A percentile compares a stretch with the other conserved stretches of the same genome.
These are phyloP conservation scores for Drosophila pseudotalamancana DNA, from an alignment of 2,888 invertebrate genomes.

Conservation along the genomic window DNA sequence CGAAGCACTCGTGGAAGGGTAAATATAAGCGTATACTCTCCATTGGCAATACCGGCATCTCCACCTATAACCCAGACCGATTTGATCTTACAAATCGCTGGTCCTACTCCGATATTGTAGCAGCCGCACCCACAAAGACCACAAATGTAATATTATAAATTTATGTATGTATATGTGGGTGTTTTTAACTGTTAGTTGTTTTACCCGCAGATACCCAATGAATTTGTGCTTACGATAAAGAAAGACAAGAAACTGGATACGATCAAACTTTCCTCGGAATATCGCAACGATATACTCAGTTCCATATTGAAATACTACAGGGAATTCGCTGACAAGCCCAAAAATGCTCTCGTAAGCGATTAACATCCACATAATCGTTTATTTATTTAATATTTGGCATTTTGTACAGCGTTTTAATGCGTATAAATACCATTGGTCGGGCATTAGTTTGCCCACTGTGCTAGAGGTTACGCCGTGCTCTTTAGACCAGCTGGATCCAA, in stretches of 20 bases:
- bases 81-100: slow-evolving; percentile 97
- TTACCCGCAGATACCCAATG: slow-evolving; percentile 85
- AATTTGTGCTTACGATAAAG: slow-evolving; percentile 93
- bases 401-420: slow-evolving; percentile 94
- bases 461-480: slow-evolving; percentile 97
- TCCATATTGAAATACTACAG: slow-evolving; percentile 93
- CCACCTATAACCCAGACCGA: slow-evolving; percentile 97
- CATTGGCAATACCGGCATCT: slow-evolving; percentile 96
- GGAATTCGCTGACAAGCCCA: slow-evolving; percentile 92
- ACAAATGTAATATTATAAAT: slow-evolving; percentile 81
- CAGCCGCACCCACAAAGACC: slow-evolving; percentile 87
- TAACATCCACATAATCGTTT: no score
- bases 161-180: not conserved
- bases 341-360: slow-evolving; percentile 89
- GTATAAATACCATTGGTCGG: slow-evolving; percentile 98
- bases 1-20: slow-evolving; percentile 99
- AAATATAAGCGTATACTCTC: slow-evolving; percentile 99
- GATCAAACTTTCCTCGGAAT: slow-evolving; percentile 98
- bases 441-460: slow-evolving; percentile 93
- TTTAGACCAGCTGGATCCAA: slow-evolving; percentile 95
- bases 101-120: slow-evolving; percentile 92
- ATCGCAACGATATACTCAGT: slow-evolving; percentile 95
- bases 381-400: no score
- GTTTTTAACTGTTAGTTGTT: slow-evolving; percentile 21
- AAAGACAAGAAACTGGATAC: slow-evolving; percentile 96